These are phyloP conservation scores for Cladopsammia gracilis DNA, from an alignment of 64 coral and sea anemone genomes.

Conservation along the genomic window DNA sequence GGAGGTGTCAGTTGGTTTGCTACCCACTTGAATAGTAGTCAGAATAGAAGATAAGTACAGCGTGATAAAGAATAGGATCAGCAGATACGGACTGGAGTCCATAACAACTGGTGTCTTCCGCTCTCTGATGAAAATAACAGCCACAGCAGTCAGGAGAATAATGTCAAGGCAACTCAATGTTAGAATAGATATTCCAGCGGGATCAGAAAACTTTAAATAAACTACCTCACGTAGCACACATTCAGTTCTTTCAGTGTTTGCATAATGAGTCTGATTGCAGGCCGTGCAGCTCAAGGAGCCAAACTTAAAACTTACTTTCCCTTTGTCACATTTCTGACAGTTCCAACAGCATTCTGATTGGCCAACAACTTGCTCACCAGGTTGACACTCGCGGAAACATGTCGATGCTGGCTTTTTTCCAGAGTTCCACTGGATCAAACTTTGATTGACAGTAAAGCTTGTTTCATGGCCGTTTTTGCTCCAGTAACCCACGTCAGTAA, in stretches of 20 bases:
- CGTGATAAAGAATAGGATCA: constrained; percentile 62
- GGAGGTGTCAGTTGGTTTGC: constrained; percentile 62
- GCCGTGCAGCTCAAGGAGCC: constrained; percentile 52
- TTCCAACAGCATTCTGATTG: constrained; percentile 96
- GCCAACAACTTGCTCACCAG: constrained; percentile 84
- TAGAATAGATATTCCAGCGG: constrained; percentile 70
- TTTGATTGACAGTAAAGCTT: constrained; percentile 63
- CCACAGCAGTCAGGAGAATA: constrained; percentile 37
- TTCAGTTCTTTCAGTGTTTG: constrained; percentile 60
- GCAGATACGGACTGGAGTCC: constrained; percentile 58
- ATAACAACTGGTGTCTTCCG: constrained; percentile 69
- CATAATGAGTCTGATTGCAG: constrained; percentile 81
- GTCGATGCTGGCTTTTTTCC: constrained; percentile 70
- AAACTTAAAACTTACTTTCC: constrained; percentile 50
- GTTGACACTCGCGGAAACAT: constrained; percentile 85
- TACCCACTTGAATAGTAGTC: constrained; percentile 51
- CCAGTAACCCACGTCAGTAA: constrained; percentile 74
- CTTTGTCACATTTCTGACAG: constrained; percentile 94
- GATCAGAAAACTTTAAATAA: constrained; percentile 40
- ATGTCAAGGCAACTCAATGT: constrained; percentile 67
- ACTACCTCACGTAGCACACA: constrained; percentile 68
- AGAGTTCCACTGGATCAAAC: constrained; percentile 82
- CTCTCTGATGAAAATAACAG: constrained; percentile 20
- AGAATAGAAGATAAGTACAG: constrained; percentile 60
- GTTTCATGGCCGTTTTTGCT: not conserved